Base-by-base conservation (phyloP, 1,140 invertebrate genomes). In the Zaprionus camerounensis region DNA sequence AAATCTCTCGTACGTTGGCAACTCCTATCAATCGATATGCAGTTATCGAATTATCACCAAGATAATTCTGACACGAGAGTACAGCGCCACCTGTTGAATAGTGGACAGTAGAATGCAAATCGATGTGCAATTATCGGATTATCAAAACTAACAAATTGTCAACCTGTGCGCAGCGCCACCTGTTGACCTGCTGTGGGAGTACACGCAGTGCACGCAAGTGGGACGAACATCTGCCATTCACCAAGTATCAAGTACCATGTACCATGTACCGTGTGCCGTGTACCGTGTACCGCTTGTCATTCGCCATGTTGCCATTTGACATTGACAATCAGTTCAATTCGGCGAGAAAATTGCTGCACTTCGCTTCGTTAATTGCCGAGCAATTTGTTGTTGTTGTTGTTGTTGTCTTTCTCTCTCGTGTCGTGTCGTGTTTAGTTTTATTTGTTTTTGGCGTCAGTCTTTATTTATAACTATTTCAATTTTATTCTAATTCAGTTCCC, bases 301-400 rank as follows among this genome's bases (percentile, higher is more conserved):
- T 51, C 46, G 20, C 46, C 46, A 20, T 20, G 17, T 51, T 75
- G 67, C 22, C 75, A 62, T 74, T 61, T 81, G 79, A 81, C 79
- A 81, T 81, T 81, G 79, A 76, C 75, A 78, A 72, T 82, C 80
- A 80, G 77, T 76, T 80, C 69, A 76, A 82, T 81, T 79, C 36
- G 71, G 57, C 53, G 59, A 76, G 65, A 66, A 73, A 86, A 86
- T 79, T 73, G 67, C 62, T 71, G 73, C 73, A 76, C 66, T 90
- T 74, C 57, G 63, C 53, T 71, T 17, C 7, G 66, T 83, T 88
- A 88, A 83, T 88, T 88, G 78, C 64, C 38, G 44, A 22, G 41
- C 56, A 20, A 41, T 74, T 26, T 55, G 11, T 41, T 71, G 38
- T 41, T 71, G 38, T 44, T 24, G 51, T 12, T 71, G 20, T 20